phyloP scores from a whole-genome alignment of 2,797 vertebrate genomes.

The Poecilia picta region DNA sequence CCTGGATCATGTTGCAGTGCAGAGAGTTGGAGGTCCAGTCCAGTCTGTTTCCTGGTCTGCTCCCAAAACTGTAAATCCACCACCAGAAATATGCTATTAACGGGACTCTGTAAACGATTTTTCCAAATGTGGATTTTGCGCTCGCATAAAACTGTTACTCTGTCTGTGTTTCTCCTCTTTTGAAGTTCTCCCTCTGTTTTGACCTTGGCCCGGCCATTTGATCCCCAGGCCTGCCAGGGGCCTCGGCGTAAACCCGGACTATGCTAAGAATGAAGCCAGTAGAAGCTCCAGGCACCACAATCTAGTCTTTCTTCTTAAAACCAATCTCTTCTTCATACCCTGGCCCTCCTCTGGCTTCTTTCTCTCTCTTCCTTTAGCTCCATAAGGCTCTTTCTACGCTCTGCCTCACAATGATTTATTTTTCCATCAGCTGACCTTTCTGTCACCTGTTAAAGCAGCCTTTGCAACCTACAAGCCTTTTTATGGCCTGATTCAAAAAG shows the following conservation, averaged over 20 bases:
- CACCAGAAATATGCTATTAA: neutral
- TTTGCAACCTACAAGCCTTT: constrained; percentile 33
- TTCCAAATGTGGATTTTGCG: constrained; percentile 23
- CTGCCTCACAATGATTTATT: constrained; percentile 36
- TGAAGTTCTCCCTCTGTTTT: constrained; percentile 35
- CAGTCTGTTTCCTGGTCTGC: neutral
- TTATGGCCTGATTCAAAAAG: constrained; percentile 45
- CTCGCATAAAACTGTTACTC: constrained; percentile 31
- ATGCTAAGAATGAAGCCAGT: constrained; percentile 69
- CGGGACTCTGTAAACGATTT: constrained; percentile 17
- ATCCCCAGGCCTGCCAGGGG: constrained; percentile 50
- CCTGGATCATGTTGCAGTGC: neutral
- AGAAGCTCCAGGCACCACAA: constrained; percentile 64
- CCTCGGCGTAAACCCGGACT: constrained; percentile 63
- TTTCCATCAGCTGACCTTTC: constrained; percentile 43
- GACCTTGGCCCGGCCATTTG: constrained; percentile 34
- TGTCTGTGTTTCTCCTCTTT: constrained; percentile 41
- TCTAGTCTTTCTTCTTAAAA: constrained; percentile 54
- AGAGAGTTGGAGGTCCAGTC: neutral
- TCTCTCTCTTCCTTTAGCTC: constrained; percentile 26
- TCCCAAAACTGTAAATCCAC: neutral
- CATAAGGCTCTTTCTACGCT: constrained; percentile 9
- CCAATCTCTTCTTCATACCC: constrained; percentile 44
- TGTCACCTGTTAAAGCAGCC: constrained; percentile 58
- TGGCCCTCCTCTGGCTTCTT: constrained; percentile 5